Base-by-base conservation (phyloP, 1,140 invertebrate species). In the Drosophila ironensis region DNA sequence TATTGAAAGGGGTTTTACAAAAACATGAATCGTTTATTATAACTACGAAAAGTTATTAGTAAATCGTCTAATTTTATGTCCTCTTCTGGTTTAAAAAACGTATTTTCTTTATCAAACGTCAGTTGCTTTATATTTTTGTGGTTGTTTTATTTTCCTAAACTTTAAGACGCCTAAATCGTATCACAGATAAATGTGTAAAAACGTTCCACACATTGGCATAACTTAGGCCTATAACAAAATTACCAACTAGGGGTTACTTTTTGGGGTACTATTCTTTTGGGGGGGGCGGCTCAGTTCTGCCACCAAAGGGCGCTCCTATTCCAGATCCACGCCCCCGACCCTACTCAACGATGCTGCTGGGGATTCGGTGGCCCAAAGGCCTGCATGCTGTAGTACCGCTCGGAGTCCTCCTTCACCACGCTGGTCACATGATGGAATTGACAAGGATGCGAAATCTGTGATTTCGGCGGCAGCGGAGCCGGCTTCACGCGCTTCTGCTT, bases 391-490 rank as follows among this genome's bases (percentile, higher is more conserved):
- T 93, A 94, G 70, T 94, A 94, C 48, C 93, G 91, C 33, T 91
- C 91, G 40, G 92, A 92, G 74, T 96, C 95, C 42, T 92, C 92
- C 11, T 92, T 91, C 53, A 95, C 95, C 7, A 97, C 93, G 60
- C 93, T 95, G 19, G 95, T 96, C 38, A 97, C 93, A 84, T 97
- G 96, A 51, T 96, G 94, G 89, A 97, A 97, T 76, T 95, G 95
- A 88, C 96, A 97, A 0, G 96, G 96, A 73, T 94, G 93, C 8
- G 95, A 97, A 66, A 97, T 97, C 87, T 97, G 95, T 40, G 92
- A 93, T 88, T 97, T 97, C 16, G 93, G 93, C 3, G 95, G 95
- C 45, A 94, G 90, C 38, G 92, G 91, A 3, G 91, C 87, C 40
- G 92, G 91, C 81, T 92, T 92, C 0, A 87, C 72, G 4, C 87